Evolutionary conservation across 2,797 vertebrate genomes (phyloP).

Genomic region (Bucorvus abyssinicus): DNA sequence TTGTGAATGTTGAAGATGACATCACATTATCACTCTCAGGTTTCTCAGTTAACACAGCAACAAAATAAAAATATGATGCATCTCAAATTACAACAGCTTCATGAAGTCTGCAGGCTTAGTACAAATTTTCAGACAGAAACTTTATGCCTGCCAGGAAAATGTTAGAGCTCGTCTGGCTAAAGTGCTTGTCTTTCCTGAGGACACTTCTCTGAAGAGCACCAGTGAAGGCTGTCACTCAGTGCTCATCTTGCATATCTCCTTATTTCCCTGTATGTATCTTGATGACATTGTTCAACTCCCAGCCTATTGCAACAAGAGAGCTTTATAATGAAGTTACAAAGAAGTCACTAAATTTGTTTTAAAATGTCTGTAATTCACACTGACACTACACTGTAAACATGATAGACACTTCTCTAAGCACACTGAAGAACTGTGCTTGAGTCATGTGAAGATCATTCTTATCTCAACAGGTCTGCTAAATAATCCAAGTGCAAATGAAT

Average conservation of each 20-base stretch:
- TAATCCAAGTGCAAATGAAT: background rate
- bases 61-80: background rate
- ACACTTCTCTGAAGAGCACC: background rate
- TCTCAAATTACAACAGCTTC: slow-evolving; percentile 23
- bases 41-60: slow-evolving; percentile 22
- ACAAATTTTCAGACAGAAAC: background rate
- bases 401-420: background rate
- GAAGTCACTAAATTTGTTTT: background rate
- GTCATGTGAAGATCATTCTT: background rate
- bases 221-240: background rate
- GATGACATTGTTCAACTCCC: background rate
- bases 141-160: background rate
- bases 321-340: background rate
- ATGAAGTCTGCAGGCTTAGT: background rate
- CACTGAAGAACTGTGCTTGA: background rate
- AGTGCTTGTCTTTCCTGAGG: background rate
- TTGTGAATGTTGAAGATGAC: background rate
- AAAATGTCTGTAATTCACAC: background rate
- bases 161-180: background rate
- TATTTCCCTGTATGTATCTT: background rate
- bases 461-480: background rate
- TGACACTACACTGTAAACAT: rapidly evolving
- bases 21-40: background rate
- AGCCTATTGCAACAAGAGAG: background rate
- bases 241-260: background rate